Evolutionary conservation across 2,888 invertebrate species (phyloP).

Genomic region (Hesperia comma): DNA sequence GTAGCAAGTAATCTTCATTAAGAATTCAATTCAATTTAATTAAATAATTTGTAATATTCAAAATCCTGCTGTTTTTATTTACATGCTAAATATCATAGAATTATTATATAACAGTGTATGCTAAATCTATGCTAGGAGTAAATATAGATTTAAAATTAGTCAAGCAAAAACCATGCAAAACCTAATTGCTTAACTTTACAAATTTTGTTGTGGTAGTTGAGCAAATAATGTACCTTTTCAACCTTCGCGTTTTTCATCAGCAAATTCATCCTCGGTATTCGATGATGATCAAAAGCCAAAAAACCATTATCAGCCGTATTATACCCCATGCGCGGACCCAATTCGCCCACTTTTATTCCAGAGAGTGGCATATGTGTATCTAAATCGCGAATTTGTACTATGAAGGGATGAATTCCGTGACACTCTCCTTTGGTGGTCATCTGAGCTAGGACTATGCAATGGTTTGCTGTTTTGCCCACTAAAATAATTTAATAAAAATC

Average conservation of each 20-base stretch:
- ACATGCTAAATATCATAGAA: too few relatives aligned
- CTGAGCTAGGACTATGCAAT: constrained; percentile 95
- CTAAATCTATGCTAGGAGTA: too few relatives aligned
- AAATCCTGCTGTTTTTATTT: too few relatives aligned
- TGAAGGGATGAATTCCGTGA: constrained; percentile 94
- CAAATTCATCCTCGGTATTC: constrained; percentile 93
- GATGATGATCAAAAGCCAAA: constrained; percentile 91
- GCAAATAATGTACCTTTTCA: constrained; percentile 53
- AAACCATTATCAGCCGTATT: constrained; percentile 96
- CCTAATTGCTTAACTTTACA: too few relatives aligned
- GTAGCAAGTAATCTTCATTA: too few relatives aligned
- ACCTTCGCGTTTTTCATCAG: constrained; percentile 96
- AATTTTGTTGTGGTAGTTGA: too few relatives aligned
- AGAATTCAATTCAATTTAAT: too few relatives aligned
- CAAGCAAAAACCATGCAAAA: too few relatives aligned
- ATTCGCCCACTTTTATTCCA: constrained; percentile 95
- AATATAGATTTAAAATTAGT: too few relatives aligned
- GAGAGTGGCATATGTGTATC: constrained; percentile 92
- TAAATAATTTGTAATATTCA: too few relatives aligned
- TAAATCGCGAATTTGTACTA: constrained; percentile 94
- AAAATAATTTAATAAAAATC: constrained; percentile 51
- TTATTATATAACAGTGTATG: too few relatives aligned
- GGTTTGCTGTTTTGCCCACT: constrained; percentile 96
- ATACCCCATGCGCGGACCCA: constrained; percentile 96
- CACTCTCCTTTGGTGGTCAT: constrained; percentile 90